Conservation (phyloP, 2,797 vertebrate genomes). For the Sphaeramia orbicularis region DNA sequence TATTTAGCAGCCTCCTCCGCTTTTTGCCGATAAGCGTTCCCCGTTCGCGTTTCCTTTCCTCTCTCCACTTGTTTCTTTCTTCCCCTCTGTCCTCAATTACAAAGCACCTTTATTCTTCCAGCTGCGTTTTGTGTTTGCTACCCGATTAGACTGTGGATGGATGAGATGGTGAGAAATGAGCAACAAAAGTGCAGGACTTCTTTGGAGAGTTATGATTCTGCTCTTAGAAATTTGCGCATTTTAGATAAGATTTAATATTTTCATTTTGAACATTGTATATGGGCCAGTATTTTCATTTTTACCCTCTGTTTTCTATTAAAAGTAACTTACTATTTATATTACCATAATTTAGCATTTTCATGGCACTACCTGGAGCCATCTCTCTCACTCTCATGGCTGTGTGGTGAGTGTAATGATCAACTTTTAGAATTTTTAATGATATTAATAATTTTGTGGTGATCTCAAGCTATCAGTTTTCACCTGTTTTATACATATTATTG, state of each 20-base stretch:
- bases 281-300: too few species aligned
- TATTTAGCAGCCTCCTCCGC: conserved; percentile 53
- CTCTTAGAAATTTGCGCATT: conserved; percentile 3
- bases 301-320: too few species aligned
- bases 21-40: conserved; percentile 63
- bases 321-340: too few species aligned
- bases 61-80: not conserved
- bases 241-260: not conserved
- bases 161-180: conserved; percentile 60
- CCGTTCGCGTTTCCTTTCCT: conserved; percentile 33
- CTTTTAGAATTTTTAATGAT: too few species aligned
- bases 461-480: too few species aligned
- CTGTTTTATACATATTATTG: too few species aligned
- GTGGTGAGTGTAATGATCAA: too few species aligned
- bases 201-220: not conserved
- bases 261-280: not conserved
- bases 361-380: too few species aligned
- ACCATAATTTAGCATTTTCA: too few species aligned
- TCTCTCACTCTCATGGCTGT: too few species aligned
- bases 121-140: conserved; percentile 34
- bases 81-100: conserved; percentile 20
- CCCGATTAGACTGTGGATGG: conserved; percentile 60
- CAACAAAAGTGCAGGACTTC: conserved; percentile 19
- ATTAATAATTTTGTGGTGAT: too few species aligned
- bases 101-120: conserved; percentile 52